phyloP scores from a whole-genome alignment of 1,140 invertebrate genomes.

The Drosophila lacertosa region DNA sequence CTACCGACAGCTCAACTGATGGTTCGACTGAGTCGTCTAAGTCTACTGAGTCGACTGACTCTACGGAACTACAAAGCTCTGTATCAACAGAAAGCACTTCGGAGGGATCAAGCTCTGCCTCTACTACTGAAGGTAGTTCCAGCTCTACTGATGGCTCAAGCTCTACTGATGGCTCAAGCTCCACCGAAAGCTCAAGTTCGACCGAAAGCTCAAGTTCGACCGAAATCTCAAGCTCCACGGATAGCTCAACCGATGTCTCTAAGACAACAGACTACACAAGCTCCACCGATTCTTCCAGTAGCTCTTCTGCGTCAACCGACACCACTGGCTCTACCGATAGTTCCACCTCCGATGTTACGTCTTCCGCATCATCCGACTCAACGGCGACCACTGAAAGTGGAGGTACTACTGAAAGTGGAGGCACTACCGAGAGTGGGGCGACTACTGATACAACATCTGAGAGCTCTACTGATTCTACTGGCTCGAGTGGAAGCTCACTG shows the following conservation, averaged over 20 bases:
- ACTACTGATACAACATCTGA: conserved; percentile 46
- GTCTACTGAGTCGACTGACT: conserved; percentile 5
- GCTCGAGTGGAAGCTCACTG: conserved; percentile 52
- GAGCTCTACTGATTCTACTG: conserved; percentile 19
- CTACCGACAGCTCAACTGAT: conserved; percentile 27
- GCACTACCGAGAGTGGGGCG: conserved; percentile 31
- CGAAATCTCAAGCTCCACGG: conserved; percentile 42
- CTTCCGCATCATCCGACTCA: conserved; percentile 44
- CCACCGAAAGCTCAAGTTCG: conserved; percentile 34
- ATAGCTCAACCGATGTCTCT: conserved; percentile 37
- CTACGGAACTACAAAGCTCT: conserved; percentile 25
- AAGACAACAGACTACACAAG: conserved; percentile 32
- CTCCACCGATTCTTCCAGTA: conserved; percentile 40
- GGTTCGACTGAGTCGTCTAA: background rate
- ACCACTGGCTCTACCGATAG: conserved; percentile 31
- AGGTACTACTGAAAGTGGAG: conserved; percentile 36
- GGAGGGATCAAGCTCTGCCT: conserved; percentile 26
- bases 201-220: conserved; percentile 41
- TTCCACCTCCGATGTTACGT: conserved; percentile 12
- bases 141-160: conserved; percentile 32
- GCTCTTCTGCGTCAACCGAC: conserved; percentile 29
- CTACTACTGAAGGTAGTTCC: conserved; percentile 55
- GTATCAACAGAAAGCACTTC: conserved; percentile 48
- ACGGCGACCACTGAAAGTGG: conserved; percentile 50
- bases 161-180: conserved; percentile 21